phyloP scores from a whole-genome alignment of 1,140 invertebrate species.

The Drosophila tani region DNA sequence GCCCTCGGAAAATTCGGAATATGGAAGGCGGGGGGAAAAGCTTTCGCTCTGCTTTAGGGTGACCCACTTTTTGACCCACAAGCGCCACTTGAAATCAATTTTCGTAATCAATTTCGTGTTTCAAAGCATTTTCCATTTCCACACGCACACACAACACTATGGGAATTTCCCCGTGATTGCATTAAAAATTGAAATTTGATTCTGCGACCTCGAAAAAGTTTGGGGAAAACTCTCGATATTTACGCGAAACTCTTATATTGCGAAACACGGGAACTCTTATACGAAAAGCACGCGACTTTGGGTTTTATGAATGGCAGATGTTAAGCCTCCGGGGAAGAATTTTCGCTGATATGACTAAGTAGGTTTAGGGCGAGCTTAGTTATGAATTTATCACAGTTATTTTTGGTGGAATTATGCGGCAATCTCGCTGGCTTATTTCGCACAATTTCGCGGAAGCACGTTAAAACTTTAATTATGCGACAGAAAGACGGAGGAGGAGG shows the following conservation, averaged over 20 bases:
- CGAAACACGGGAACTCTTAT: constrained; percentile 40
- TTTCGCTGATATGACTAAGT: constrained; percentile 5
- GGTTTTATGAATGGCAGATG: constrained; percentile 50
- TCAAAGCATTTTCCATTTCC: constrained; percentile 67
- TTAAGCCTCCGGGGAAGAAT: constrained; percentile 4
- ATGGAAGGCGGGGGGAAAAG: constrained; percentile 1
- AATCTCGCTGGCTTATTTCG: constrained; percentile 30
- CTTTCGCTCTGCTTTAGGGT: constrained; percentile 39
- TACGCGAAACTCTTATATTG: constrained; percentile 38
- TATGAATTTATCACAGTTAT: constrained; percentile 63
- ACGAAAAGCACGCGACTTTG: constrained; percentile 49
- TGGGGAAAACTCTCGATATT: constrained; percentile 35
- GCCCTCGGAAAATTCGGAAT: constrained; percentile 11
- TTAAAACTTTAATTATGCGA: constrained; percentile 41
- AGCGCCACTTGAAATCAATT: constrained; percentile 75
- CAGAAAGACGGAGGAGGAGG: constrained; percentile 19
- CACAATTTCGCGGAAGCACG: constrained; percentile 65
- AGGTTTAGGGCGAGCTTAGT: constrained; percentile 9
- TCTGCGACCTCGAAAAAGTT: constrained; percentile 55
- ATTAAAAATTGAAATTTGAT: constrained; percentile 40
- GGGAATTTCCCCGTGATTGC: not conserved
- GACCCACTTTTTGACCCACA: constrained; percentile 59
- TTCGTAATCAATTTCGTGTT: constrained; percentile 70
- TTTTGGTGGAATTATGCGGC: constrained; percentile 21
- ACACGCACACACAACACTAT: constrained; percentile 15